Evolutionary conservation across 2,113 vertebrate genomes (phyloP).

Genomic region (Fulica atra): DNA sequence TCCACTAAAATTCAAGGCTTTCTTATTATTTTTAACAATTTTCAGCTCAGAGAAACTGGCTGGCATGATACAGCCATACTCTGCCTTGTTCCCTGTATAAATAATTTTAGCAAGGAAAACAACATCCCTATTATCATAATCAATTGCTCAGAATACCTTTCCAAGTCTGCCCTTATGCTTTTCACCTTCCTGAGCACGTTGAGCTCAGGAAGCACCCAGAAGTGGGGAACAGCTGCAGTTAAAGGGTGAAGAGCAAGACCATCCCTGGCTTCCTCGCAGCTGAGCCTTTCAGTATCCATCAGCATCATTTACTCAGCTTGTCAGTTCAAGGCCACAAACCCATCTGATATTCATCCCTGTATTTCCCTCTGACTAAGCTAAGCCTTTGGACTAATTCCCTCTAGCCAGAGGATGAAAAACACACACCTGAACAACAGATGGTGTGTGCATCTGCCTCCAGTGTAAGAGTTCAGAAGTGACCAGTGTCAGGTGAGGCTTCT

Average conservation of each 20-base stretch:
- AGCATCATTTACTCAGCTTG: conserved; percentile 24
- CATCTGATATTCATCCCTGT: background rate
- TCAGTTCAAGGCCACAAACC: conserved; percentile 24
- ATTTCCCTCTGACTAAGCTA: background rate
- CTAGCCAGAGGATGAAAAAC: background rate
- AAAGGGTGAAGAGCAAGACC: conserved; percentile 5
- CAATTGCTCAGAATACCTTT: conserved; percentile 16
- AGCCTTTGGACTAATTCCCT: background rate
- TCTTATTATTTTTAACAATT: background rate
- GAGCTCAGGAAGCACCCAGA: background rate
- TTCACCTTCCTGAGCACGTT: background rate
- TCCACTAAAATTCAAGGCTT: background rate
- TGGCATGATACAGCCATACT: background rate
- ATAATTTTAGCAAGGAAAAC: background rate
- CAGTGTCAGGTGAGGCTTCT: background rate
- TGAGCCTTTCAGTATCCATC: conserved; percentile 12
- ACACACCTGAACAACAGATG: background rate
- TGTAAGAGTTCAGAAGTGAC: background rate
- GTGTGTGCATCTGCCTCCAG: background rate
- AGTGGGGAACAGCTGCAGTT: background rate
- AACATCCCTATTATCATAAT: background rate
- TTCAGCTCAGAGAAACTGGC: background rate
- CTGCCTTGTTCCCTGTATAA: background rate
- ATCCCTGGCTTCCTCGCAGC: conserved; percentile 6
- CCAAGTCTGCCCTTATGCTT: background rate